Evolutionary conservation across 2,888 invertebrate genomes (phyloP), one percentile per base, ranked within the genome.

Genomic region (Agrotis puta): DNA sequence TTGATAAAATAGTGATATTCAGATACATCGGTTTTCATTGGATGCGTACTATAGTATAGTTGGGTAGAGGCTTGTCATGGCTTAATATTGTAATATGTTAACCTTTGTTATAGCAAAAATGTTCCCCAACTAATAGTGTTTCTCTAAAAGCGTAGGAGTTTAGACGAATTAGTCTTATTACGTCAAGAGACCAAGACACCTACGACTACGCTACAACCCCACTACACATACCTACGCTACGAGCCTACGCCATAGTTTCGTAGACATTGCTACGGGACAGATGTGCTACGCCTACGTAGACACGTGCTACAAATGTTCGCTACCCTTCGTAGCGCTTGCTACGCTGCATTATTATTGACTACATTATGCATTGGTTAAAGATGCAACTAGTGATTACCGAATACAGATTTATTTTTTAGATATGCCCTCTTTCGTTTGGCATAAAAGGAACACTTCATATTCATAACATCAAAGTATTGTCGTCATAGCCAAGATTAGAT

Each of bases 181-280:
- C 39, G 9, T 39, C 39, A 9, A 33, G 33, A 33, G 33, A 33
- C 1, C 33, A 33, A 39, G 11, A 39, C 39, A 2, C 11, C 39
- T 39, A 27, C 20, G 24, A 39, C 61, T 70, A 71, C 53, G 22
- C 66, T 48, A 65, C 51, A 27, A 45, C 24, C n/a, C 39, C 39
- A 39, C 39, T 39, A 39, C 39, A 11, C 39, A 39, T 11, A 39
- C 39, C 16, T 18, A 18, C 16, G 70, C 53, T 59, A 70, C 53
- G 20, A 39, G 27, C 20, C 22, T 48, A 24, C 27, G 48, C n/a
- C 18, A n/a, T 6, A 20, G n/a, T n/a, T 33, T 56, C 66, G 73
- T 22, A 65, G 20, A n/a, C 47, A 43, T 48, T 57, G 58, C 75
- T 57, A 74, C 70, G 67, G 18, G 11, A 20, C 67, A 18, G 7